Evolutionary conservation across 1,140 invertebrate genomes (phyloP).

Genomic region (Drosophila tani): DNA sequence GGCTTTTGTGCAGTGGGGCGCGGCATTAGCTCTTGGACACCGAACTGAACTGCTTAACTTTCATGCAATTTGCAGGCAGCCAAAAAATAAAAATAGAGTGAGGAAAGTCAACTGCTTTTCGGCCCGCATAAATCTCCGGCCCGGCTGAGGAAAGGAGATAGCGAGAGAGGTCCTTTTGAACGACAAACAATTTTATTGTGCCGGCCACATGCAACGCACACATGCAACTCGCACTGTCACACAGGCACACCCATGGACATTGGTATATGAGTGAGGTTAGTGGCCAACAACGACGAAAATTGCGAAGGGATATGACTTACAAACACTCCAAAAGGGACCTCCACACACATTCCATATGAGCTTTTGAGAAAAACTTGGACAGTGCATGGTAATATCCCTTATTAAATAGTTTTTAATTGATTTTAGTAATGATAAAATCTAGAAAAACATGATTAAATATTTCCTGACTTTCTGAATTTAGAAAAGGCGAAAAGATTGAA

Average conservation of each 20-base stretch:
- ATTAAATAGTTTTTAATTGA: not conserved
- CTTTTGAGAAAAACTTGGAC: not conserved
- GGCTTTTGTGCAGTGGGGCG: constrained; percentile 74
- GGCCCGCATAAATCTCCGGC: constrained; percentile 69
- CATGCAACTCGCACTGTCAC: constrained; percentile 15
- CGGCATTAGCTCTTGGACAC: constrained; percentile 75
- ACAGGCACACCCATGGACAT: constrained; percentile 47
- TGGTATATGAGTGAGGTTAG: constrained; percentile 77
- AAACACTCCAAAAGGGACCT: constrained; percentile 24
- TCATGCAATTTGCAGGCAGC: constrained; percentile 74
- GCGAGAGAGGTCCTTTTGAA: constrained; percentile 56
- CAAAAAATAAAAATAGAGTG: constrained; percentile 22
- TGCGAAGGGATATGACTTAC: constrained; percentile 79
- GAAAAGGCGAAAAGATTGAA: too few relatives aligned
- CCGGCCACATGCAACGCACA: constrained; percentile 34
- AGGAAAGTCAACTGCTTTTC: constrained; percentile 68
- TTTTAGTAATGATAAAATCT: too few relatives aligned
- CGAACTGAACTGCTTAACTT: constrained; percentile 77
- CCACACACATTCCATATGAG: constrained; percentile 19
- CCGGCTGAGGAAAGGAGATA: constrained; percentile 25
- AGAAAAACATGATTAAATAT: too few relatives aligned
- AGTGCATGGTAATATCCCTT: constrained; percentile 1
- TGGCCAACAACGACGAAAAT: constrained; percentile 76
- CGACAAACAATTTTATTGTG: constrained; percentile 82
- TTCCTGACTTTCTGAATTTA: not conserved